Evolutionary conservation across 1,140 invertebrate species (phyloP).

Genomic region (Drosophila pruinosa): DNA sequence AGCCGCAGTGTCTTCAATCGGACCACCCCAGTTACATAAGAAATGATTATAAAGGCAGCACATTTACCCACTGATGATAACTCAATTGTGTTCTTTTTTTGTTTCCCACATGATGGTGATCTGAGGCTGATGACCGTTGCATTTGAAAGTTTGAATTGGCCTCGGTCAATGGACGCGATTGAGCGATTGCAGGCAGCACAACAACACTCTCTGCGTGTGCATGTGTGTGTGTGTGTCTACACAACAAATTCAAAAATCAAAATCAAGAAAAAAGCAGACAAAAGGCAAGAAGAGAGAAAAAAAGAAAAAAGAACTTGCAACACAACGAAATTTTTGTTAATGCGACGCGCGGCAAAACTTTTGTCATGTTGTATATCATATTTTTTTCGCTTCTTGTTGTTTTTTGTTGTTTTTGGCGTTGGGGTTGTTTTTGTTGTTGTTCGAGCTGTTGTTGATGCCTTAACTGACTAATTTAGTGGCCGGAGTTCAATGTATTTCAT

Average conservation of each 20-base stretch:
- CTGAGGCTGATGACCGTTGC: constrained; percentile 20
- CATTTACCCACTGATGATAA: not conserved
- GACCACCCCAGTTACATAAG: not conserved
- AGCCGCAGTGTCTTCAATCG: not conserved
- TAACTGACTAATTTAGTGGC: constrained; percentile 77
- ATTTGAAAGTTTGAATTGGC: constrained; percentile 35
- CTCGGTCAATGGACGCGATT: constrained; percentile 35
- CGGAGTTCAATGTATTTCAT: constrained; percentile 78
- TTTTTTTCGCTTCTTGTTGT: constrained; percentile 35
- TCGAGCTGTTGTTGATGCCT: constrained; percentile 34
- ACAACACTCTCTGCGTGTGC: not conserved
- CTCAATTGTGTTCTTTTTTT: constrained; percentile 17
- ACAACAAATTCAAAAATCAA: constrained; percentile 14
- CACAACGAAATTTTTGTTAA: constrained; percentile 64
- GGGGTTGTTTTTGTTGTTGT: constrained; percentile 9
- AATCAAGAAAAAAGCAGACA: constrained; percentile 6
- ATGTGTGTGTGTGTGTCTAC: constrained; percentile 7
- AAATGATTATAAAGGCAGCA: not conserved
- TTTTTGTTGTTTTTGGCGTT: constrained; percentile 8
- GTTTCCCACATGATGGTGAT: constrained; percentile 3
- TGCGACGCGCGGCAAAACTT: constrained; percentile 70
- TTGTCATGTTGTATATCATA: constrained; percentile 59
- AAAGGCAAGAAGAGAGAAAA: not conserved
- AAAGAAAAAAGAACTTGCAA: constrained; percentile 30
- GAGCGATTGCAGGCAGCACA: constrained; percentile 26